These are phyloP conservation scores for Cylas formicarius DNA, from an alignment of 1,140 invertebrate species.

Conservation along the genomic window DNA sequence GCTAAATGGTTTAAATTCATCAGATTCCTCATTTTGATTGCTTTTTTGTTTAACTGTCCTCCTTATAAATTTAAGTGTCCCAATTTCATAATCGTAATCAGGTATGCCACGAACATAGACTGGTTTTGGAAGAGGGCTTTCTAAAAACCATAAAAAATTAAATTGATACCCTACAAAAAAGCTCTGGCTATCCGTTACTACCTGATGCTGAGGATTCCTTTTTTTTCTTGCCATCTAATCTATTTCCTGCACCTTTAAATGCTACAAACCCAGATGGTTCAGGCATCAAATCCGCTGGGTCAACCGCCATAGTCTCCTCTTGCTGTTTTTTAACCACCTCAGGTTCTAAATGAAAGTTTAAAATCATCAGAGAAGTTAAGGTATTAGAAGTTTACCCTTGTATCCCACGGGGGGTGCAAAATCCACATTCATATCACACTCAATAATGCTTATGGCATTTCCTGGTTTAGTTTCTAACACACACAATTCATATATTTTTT, in stretches of 20 bases:
- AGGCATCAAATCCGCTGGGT: constrained; percentile 61
- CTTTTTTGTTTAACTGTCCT: constrained; percentile 50
- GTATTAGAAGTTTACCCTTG: constrained; percentile 42
- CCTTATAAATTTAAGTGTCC: constrained; percentile 74
- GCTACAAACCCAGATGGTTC: constrained; percentile 67
- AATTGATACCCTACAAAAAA: neutral
- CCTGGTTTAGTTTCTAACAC: constrained; percentile 94
- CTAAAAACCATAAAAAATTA: constrained; percentile 15
- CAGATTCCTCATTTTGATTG: constrained; percentile 43
- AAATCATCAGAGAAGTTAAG: neutral
- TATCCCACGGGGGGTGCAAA: constrained; percentile 95
- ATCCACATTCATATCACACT: constrained; percentile 99
- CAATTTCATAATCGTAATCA: constrained; percentile 87
- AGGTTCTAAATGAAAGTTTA: constrained; percentile 52
- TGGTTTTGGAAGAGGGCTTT: constrained; percentile 45
- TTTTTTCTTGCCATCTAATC: constrained; percentile 69
- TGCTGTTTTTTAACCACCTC: constrained; percentile 43
- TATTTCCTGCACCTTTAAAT: constrained; percentile 75
- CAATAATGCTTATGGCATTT: constrained; percentile 94
- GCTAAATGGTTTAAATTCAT: constrained; percentile 60
- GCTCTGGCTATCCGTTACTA: neutral
- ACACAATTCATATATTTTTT: constrained; percentile 89
- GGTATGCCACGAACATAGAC: constrained; percentile 78
- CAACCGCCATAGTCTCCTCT: constrained; percentile 56
- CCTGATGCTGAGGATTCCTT: constrained; percentile 50